Percentiles rank a stretch among this genome's conserved stretches.
Conservation (phyloP, 2,797 vertebrate species). For the Spondyliosoma cantharus region DNA sequence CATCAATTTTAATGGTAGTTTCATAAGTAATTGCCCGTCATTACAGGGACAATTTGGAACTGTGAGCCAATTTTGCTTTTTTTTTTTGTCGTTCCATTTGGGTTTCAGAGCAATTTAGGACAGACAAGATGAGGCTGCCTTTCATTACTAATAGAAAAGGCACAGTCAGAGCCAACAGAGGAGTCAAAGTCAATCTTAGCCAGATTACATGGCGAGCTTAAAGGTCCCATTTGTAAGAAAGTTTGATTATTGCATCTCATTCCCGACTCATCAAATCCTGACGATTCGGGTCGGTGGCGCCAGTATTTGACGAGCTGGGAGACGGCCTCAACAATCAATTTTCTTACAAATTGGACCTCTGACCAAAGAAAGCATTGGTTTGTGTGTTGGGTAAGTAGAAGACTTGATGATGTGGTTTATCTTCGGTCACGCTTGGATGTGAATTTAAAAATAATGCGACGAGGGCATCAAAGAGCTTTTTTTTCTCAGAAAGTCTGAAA, state of each 20-base stretch:
- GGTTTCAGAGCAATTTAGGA: slow-evolving; percentile 23
- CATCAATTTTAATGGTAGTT: slow-evolving; percentile 58
- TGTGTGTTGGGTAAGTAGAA: neutral
- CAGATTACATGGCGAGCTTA: neutral
- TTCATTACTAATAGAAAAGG: slow-evolving; percentile 20
- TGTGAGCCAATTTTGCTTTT: slow-evolving; percentile 17
- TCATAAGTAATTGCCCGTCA: slow-evolving; percentile 65
- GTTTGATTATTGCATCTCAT: too few relatives aligned
- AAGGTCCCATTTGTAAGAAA: neutral
- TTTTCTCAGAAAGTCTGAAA: neutral
- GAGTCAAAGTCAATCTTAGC: neutral
- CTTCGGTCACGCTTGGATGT: neutral
- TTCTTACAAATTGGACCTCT: too few relatives aligned
- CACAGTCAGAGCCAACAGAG: neutral
- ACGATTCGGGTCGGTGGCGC: too few relatives aligned
- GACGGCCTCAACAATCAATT: too few relatives aligned
- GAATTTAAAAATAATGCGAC: neutral
- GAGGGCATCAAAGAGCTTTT: neutral
- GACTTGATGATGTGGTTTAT: neutral
- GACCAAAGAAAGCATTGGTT: neutral
- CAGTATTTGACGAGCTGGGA: too few relatives aligned
- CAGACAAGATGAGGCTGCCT: slow-evolving; percentile 23
- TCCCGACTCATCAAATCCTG: too few relatives aligned
- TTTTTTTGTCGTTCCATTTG: slow-evolving; percentile 14
- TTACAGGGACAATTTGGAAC: slow-evolving; percentile 48